A percentile compares a stretch with the other conserved stretches of the same genome.
Conservation (phyloP, 2,888 invertebrate genomes). For the Mesopsocus fuscifrons region DNA sequence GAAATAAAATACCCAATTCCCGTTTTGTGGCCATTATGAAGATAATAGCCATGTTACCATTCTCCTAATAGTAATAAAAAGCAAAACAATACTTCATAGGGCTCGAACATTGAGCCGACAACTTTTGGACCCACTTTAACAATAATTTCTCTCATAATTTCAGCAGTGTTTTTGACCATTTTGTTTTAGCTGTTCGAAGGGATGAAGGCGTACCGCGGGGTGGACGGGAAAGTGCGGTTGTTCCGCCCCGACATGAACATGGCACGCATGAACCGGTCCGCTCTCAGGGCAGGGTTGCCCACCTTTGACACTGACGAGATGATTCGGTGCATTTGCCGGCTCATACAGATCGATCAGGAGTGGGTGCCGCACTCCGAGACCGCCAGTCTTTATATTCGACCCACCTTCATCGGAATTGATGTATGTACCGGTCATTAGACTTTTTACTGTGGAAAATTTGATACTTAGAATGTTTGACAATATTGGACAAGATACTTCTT, state of each 20-base stretch:
- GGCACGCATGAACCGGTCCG: slow-evolving; percentile 76
- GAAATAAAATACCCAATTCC: no score
- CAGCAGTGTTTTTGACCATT: no score
- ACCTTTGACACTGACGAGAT: slow-evolving; percentile 75
- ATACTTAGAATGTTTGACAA: slow-evolving; percentile 5
- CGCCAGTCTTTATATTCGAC: slow-evolving; percentile 87
- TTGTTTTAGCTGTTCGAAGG: slow-evolving; percentile 82
- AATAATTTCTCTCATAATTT: no score
- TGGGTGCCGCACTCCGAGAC: slow-evolving; percentile 91
- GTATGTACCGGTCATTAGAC: slow-evolving; percentile 35
- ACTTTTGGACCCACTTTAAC: no score
- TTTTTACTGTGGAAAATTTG: neutral
- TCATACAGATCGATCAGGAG: slow-evolving; percentile 83
- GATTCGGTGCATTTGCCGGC: slow-evolving; percentile 60
- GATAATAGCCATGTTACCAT: no score
- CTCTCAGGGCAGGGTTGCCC: slow-evolving; percentile 69
- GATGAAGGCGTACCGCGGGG: slow-evolving; percentile 88
- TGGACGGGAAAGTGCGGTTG: slow-evolving; percentile 77
- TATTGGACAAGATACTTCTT: slow-evolving; percentile 9
- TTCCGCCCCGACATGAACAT: slow-evolving; percentile 94
- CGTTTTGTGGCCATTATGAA: no score
- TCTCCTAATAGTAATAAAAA: no score
- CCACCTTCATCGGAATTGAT: slow-evolving; percentile 92
- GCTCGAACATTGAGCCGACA: no score
- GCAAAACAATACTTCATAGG: no score